Conservation (phyloP, 2,888 invertebrate species). For the Prionchulus punctatus region DNA sequence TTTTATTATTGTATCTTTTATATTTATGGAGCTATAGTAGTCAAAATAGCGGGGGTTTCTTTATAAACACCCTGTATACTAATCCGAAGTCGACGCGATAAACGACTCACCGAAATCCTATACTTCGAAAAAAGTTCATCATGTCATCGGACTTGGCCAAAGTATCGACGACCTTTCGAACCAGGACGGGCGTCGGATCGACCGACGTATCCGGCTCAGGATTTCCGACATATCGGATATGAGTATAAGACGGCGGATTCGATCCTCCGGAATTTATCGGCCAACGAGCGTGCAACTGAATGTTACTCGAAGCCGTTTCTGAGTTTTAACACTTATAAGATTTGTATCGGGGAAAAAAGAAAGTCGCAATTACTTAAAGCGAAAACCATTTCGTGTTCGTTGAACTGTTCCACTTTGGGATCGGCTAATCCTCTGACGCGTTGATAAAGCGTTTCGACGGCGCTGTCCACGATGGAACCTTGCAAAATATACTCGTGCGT, state of each 20-base stretch:
- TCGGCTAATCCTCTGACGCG: conserved; percentile 1
- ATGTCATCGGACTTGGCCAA: conserved; percentile 2
- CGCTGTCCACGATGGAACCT: neutral
- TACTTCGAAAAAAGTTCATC: conserved; percentile 3
- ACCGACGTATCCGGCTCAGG: neutral
- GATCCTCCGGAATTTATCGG: no score
- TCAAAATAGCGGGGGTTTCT: no score
- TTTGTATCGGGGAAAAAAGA: neutral
- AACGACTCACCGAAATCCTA: conserved; percentile 6
- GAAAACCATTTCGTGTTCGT: conserved; percentile 2
- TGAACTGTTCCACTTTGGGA: neutral
- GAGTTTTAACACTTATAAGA: no score
- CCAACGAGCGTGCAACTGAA: no score
- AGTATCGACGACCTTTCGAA: conserved; percentile 2
- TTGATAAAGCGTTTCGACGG: neutral
- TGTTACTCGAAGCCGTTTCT: no score
- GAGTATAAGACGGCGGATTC: no score
- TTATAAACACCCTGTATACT: no score
- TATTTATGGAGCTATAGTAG: no score
- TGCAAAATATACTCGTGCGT: conserved; percentile 3
- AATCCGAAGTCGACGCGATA: no score
- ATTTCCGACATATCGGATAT: conserved; percentile 3
- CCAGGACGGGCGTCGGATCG: neutral
- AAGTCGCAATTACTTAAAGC: neutral
- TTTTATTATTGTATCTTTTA: no score